Base-by-base conservation (phyloP, 2,113 vertebrate genomes). In the Oxyura jamaicensis region DNA sequence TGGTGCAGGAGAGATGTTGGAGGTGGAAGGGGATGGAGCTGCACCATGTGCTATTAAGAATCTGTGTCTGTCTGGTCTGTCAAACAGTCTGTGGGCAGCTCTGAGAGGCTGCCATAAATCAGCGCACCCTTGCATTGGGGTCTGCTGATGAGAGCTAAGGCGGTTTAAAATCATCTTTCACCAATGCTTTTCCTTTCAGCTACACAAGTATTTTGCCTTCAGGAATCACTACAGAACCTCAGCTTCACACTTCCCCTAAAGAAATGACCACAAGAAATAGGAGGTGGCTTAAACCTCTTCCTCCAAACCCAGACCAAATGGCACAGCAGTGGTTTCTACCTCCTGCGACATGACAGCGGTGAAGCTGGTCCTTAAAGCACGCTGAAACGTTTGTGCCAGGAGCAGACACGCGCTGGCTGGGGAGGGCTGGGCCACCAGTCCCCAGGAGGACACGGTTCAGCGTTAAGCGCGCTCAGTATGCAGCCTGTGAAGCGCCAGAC, bases 21-120 rank as follows among this genome's bases (percentile, higher is more conserved):
- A 83, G 92, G 81, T 92, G 83, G 88, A 96, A 95, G 96, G 92
- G 82, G 85, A 88, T 0, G 53, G 89, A 82, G 73, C 79, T 88
- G 83, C 85, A 52, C 82, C 11, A 4, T 39, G 33, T 0, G 6
- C 92, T 50, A 88, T 96, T 93, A 93, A 96, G 86, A 94, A 95
- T 96, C 90, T 69, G 8, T 88, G 94, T 91, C 94, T 92, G 91
- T 92, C 96, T 96, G 91, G 59, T 71, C 91, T 96, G 96, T 96
- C 95, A 94, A 91, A 81, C 50, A 67, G 93, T 94, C 93, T 94
- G 93, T 75, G 53, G 67, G 90, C 91, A 91, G 91, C 88, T 88
- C 60, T 88, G 83, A 69, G 83, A 94, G 65, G 73, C 23, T 95
- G 88, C 72, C 86, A 94, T 97, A 92, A 96, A 96, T 97, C 93